phyloP scores from a whole-genome alignment of 2,113 vertebrate genomes.

The Cranoglanis bouderius region DNA sequence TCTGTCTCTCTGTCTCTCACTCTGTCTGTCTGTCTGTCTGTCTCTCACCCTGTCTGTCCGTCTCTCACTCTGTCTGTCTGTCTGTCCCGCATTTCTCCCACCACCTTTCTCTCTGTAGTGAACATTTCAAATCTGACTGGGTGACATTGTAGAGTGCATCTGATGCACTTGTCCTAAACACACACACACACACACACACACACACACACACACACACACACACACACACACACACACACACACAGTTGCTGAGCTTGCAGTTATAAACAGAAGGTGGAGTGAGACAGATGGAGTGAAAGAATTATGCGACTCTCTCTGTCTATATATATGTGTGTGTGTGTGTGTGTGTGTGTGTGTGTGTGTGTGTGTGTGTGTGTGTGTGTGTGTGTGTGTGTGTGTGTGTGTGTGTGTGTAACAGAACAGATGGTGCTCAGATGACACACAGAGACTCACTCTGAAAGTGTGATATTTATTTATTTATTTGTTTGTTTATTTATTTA shows the following conservation, averaged over 20 bases:
- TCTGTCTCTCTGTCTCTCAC: neutral
- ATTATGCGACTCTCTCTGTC: neutral
- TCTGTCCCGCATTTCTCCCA: slow-evolving; percentile 1
- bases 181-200: neutral
- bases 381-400: slow-evolving; percentile 11
- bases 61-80: slow-evolving; percentile 35
- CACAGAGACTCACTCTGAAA: slow-evolving; percentile 3
- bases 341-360: too few relatives aligned
- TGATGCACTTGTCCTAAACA: neutral
- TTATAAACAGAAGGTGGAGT: neutral
- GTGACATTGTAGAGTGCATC: neutral
- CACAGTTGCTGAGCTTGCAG: neutral
- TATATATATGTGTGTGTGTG: too few relatives aligned
- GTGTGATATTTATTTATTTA: slow-evolving; percentile 10
- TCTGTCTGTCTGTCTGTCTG: slow-evolving; percentile 18
- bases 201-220: neutral
- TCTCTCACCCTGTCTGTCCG: slow-evolving; percentile 45
- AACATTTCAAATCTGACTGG: neutral
- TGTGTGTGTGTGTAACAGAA: slow-evolving; percentile 21
- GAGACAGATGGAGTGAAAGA: neutral
- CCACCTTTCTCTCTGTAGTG: neutral
- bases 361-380: neutral
- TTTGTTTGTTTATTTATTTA: neutral
- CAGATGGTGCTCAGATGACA: slow-evolving; percentile 22
- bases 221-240: neutral